Evolutionary conservation across 2,888 invertebrate genomes (phyloP), one percentile per base, ranked within the genome.

Genomic region (Formica aserva): DNA sequence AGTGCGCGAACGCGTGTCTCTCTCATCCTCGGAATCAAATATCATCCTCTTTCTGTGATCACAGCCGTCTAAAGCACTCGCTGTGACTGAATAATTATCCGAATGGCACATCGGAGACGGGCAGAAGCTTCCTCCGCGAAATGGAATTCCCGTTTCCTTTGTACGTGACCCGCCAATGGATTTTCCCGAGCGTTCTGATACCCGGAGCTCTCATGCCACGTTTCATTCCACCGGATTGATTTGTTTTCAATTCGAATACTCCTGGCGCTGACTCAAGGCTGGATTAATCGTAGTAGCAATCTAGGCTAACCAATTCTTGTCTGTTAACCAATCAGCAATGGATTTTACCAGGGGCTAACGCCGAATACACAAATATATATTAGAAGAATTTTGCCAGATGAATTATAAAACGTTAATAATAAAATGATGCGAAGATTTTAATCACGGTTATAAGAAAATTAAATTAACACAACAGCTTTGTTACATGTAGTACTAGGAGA

Each of bases 141-240:
- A 82, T 81, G 84, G 86, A 86, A 85, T 85, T 83, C 86, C 78
- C 88, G 81, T 86, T 89, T 86, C 85, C 88, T 88, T 89, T 85
- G 87, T 88, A 89, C 86, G 88, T 81, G 89, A 89, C 76, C 78
- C 55, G 76, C 74, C 80, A 57, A 85, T 83, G 84, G 80, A 85
- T 86, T 88, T 89, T 86, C 86, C 78, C 57, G 63, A 72, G 60
- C 48, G 57, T 74, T 62, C 77, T 66, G 57, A 77, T 81, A 66
- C 76, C 82, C 32, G 29, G 9, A 29, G 62, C 75, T 75, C 76
- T 45, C 78, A 45, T 48, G 77, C 80, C 80, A 81, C 83, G 71
- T 77, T 76, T 86, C 85, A 67, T 83, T 87, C 83, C 72, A 15
- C 32, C 65, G 81, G 85, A 88, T 88, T 88, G 88, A 89, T 89